Evolutionary conservation across 23 tunicate species (phyloP).

Genomic region (Halocynthia aurantium): DNA sequence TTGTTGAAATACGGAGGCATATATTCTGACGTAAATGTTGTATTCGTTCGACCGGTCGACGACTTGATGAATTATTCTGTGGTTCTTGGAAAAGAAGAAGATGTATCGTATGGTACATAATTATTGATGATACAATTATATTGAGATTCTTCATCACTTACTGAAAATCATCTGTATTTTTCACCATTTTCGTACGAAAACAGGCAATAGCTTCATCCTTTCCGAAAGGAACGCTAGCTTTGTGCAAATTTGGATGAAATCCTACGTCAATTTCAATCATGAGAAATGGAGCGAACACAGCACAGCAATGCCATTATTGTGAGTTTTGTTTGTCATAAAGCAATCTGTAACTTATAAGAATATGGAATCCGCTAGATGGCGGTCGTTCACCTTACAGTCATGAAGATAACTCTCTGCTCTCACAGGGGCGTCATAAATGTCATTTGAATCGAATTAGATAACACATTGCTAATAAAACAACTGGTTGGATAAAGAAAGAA

Average conservation of each 20-base stretch:
- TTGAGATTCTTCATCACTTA: too few relatives aligned
- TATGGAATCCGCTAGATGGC: too few relatives aligned
- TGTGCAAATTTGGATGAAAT: conserved; percentile 14
- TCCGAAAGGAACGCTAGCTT: conserved; percentile 15
- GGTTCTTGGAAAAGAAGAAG: conserved; percentile 26
- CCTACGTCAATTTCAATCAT: conserved; percentile 23
- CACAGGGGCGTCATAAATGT: too few relatives aligned
- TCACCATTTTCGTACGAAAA: too few relatives aligned
- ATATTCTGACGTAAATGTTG: conserved; percentile 16
- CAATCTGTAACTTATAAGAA: not conserved
- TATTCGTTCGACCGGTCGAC: conserved; percentile 18
- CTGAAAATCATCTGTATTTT: too few relatives aligned
- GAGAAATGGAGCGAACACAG: conserved; percentile 26
- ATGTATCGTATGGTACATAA: conserved; percentile 5
- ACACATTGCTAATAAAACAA: too few relatives aligned
- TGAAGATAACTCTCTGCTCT: too few relatives aligned
- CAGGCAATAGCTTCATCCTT: conserved; percentile 22
- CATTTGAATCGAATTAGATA: too few relatives aligned
- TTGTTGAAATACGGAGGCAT: conserved; percentile 11
- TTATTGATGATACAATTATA: too few relatives aligned
- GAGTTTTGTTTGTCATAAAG: not conserved
- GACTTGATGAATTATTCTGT: conserved; percentile 15
- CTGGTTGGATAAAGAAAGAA: too few relatives aligned
- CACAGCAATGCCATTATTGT: conserved; percentile 11
- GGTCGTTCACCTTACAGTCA: too few relatives aligned